These are phyloP conservation scores for Patagioenas fasciata DNA, from an alignment of 2,113 vertebrate species.

Conservation along the genomic window DNA sequence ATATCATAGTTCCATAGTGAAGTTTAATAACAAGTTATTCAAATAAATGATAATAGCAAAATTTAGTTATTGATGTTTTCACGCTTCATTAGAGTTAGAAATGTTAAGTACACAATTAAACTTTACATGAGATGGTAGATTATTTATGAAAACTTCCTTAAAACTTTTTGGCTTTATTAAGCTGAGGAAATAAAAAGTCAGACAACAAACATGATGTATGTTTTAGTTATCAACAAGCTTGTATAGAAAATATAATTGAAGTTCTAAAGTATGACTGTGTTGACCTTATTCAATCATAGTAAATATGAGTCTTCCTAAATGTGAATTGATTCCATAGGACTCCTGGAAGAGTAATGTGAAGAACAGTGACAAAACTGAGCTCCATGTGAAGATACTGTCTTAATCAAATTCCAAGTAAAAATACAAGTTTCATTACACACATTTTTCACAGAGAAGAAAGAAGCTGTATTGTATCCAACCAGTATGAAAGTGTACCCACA, in stretches of 20 bases:
- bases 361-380: not conserved
- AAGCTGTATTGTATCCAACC: not conserved
- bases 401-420: not conserved
- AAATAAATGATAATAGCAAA: not conserved
- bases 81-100: constrained; percentile 25
- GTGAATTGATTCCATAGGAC: constrained; percentile 2
- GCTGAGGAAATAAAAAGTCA: not conserved
- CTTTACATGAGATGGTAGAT: constrained; percentile 1
- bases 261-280: not conserved
- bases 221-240: constrained; percentile 12
- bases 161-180: constrained; percentile 14
- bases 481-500: not conserved
- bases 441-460: not conserved
- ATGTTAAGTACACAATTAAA: constrained; percentile 55
- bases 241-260: not conserved
- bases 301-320: constrained; percentile 19
- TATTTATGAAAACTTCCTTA: constrained; percentile 23
- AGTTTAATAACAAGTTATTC: not conserved
- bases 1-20: not conserved
- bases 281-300: constrained; percentile 24
- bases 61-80: constrained; percentile 20
- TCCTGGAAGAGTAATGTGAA: not conserved
- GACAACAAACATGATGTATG: constrained; percentile 12
- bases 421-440: not conserved
- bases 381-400: not conserved